Evolutionary conservation across 2,113 vertebrate genomes (phyloP).

Genomic region (Gnathonemus longibarbis): DNA sequence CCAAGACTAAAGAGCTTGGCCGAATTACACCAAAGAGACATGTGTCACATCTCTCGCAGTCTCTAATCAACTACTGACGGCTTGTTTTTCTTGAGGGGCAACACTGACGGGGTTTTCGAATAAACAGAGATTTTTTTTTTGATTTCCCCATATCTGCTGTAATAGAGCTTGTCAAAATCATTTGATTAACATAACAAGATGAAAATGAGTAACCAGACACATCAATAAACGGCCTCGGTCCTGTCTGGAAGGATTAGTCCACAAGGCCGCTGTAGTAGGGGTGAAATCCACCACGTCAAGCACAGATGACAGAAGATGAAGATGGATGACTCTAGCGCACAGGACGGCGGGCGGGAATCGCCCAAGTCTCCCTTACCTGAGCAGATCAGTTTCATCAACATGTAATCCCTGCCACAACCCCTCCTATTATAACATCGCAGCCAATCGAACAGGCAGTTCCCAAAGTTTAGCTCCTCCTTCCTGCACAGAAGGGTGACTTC

Average conservation of each 20-base stretch:
- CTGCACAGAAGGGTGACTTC: slow-evolving; percentile 47
- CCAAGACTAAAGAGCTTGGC: neutral
- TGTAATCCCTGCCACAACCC: slow-evolving; percentile 64
- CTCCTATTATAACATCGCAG: slow-evolving; percentile 67
- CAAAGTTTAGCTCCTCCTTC: slow-evolving; percentile 55
- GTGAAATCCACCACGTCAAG: neutral
- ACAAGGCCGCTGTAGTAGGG: neutral
- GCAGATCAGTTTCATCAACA: slow-evolving; percentile 81
- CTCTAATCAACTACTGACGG: neutral
- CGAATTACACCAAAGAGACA: neutral
- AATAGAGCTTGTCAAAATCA: neutral
- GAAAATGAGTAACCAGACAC: neutral
- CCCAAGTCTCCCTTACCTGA: slow-evolving; percentile 63
- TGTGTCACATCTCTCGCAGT: neutral
- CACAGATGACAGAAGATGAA: neutral
- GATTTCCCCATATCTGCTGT: neutral
- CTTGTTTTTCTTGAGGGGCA: neutral
- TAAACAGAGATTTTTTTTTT: slow-evolving; percentile 3
- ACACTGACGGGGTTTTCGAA: neutral
- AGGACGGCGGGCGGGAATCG: neutral
- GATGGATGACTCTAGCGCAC: neutral
- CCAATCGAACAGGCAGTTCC: slow-evolving; percentile 58
- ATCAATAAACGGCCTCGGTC: neutral
- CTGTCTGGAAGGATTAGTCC: neutral
- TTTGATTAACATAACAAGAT: neutral